Conservation (phyloP, 2,113 vertebrate genomes). For the Phrynosoma blainvillii region DNA sequence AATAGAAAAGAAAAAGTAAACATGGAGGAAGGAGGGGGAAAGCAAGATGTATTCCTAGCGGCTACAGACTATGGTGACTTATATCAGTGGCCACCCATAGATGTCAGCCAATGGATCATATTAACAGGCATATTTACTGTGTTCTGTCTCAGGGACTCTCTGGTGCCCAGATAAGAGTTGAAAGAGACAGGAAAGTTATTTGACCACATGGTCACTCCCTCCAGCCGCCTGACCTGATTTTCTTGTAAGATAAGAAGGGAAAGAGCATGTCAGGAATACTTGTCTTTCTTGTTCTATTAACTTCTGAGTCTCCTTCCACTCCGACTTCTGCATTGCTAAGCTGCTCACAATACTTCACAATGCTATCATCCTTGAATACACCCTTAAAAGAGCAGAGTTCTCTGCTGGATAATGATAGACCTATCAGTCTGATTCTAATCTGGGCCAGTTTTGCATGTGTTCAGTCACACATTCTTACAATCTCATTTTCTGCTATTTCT, state of each 20-base stretch:
- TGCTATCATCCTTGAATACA: background rate
- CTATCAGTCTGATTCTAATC: background rate
- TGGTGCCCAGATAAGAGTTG: background rate
- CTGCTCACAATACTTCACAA: background rate
- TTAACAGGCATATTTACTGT: background rate
- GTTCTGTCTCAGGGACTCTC: background rate
- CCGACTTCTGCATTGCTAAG: background rate
- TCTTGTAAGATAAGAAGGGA: background rate
- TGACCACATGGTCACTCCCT: background rate
- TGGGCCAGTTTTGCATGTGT: background rate
- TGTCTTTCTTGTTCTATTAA: background rate
- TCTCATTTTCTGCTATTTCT: background rate
- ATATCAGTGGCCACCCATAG: background rate
- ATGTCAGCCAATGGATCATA: background rate
- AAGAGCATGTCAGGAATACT: constrained; percentile 21
- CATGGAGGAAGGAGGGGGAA: background rate
- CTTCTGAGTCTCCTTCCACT: background rate
- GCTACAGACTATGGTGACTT: background rate
- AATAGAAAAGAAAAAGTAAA: background rate
- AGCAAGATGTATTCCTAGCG: constrained; percentile 23
- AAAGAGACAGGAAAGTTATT: background rate
- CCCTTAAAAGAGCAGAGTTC: background rate
- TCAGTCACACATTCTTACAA: background rate
- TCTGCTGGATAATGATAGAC: background rate
- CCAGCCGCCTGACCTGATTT: constrained; percentile 2